Conservation (phyloP, 2,797 vertebrate species). For the Enteromius unitaeniatus region DNA sequence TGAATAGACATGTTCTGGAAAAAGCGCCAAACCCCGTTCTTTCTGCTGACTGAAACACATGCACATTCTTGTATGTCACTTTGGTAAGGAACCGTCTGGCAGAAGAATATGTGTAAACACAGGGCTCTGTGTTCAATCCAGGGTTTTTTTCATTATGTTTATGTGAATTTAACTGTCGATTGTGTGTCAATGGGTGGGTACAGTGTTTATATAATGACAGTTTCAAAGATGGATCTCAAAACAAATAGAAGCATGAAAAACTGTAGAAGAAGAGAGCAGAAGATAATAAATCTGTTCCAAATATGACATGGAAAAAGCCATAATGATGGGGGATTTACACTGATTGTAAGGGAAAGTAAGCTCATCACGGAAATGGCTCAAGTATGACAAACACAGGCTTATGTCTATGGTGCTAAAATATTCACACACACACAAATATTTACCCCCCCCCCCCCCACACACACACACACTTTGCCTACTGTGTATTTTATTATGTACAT, state of each 20-base stretch:
- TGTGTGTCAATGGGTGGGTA: not conserved
- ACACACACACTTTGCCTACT: too few relatives aligned
- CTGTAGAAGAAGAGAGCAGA: too few relatives aligned
- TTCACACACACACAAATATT: too few relatives aligned
- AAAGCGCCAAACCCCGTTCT: slow-evolving; percentile 45
- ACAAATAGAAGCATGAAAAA: slow-evolving; percentile 6
- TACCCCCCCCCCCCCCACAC: too few relatives aligned
- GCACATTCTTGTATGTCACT: slow-evolving; percentile 69
- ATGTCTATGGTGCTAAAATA: not conserved
- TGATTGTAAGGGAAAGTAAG: not conserved
- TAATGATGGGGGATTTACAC: slow-evolving; percentile 4
- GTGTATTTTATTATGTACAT: too few relatives aligned
- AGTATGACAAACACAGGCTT: not conserved
- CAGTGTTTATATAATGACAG: slow-evolving; percentile 22
- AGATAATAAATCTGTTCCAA: slow-evolving; percentile 4
- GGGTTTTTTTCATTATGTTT: not conserved
- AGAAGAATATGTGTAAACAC: slow-evolving; percentile 7
- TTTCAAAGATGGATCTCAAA: not conserved
- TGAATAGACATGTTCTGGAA: slow-evolving; percentile 43
- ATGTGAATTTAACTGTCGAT: slow-evolving; percentile 1
- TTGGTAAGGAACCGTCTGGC: slow-evolving; percentile 36
- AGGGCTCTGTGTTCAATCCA: not conserved
- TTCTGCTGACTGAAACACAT: slow-evolving; percentile 57
- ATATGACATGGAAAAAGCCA: not conserved
- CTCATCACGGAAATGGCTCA: not conserved